Conservation (phyloP, 2,888 invertebrate genomes). For the Zygaena filipendulae region DNA sequence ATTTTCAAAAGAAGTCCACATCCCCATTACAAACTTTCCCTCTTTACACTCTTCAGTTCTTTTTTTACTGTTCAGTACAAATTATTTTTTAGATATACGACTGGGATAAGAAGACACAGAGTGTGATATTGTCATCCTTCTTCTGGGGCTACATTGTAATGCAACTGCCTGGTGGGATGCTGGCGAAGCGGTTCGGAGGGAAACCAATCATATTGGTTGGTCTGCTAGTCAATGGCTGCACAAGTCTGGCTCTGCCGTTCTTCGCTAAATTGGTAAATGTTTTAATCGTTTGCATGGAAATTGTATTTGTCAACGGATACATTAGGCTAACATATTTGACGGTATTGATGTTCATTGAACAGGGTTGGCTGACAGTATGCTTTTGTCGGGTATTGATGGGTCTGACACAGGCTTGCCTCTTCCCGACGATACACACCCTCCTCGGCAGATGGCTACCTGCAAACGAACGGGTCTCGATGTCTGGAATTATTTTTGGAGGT, state of each 20-base stretch:
- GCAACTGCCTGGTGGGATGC: no score
- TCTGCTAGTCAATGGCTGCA: slow-evolving; percentile 63
- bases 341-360: slow-evolving; percentile 34
- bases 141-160: no score
- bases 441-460: slow-evolving; percentile 75
- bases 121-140: slow-evolving; percentile 77
- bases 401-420: slow-evolving; percentile 72
- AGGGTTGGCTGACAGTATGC: slow-evolving; percentile 69
- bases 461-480: slow-evolving; percentile 64
- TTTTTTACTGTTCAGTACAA: no score
- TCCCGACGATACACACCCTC: slow-evolving; percentile 73
- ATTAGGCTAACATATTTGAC: no score
- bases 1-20: no score
- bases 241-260: slow-evolving; percentile 70
- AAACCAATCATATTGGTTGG: slow-evolving; percentile 72
- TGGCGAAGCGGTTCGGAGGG: slow-evolving; percentile 85
- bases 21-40: no score
- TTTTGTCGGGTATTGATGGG: slow-evolving; percentile 74
- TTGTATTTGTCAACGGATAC: no score
- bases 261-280: slow-evolving; percentile 57
- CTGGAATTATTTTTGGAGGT: slow-evolving; percentile 65
- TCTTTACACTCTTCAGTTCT: no score
- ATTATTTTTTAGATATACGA: slow-evolving; percentile 43
- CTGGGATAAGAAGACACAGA: slow-evolving; percentile 70
- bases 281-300: no score